Percentiles rank a stretch among this genome's conserved stretches.
Evolutionary conservation across 1,140 invertebrate genomes (phyloP).

Genomic region (Eriocheir sinensis): DNA sequence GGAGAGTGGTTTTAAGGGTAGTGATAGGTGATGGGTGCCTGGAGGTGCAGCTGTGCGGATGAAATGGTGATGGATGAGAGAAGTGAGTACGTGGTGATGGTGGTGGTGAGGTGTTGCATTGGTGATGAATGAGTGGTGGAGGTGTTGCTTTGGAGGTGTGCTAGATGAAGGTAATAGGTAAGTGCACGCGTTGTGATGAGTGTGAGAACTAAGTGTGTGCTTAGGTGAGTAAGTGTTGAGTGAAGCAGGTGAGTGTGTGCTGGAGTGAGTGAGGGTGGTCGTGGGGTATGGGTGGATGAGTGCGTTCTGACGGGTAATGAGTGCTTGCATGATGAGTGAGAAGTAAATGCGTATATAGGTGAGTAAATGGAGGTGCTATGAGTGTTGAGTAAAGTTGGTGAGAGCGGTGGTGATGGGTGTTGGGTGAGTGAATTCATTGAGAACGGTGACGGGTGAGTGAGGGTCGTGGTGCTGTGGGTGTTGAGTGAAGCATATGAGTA

Average conservation of each 20-base stretch:
- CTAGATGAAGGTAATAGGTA: too few species aligned
- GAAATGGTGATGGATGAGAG: too few species aligned
- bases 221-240: neutral
- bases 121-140: neutral
- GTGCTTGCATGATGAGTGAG: neutral
- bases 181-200: neutral
- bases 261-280: neutral
- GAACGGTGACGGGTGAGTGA: conserved; percentile 28
- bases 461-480: neutral
- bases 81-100: neutral
- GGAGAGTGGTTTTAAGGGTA: too few species aligned
- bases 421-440: too few species aligned
- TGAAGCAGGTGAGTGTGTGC: neutral
- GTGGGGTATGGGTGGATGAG: neutral
- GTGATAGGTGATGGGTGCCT: too few species aligned
- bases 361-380: neutral
- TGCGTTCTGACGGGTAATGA: neutral
- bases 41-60: too few species aligned
- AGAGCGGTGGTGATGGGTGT: neutral
- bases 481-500: neutral
- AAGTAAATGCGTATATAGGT: too few species aligned
- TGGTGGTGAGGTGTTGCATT: neutral
- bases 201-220: neutral
- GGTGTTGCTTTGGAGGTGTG: too few species aligned
- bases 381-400: neutral